Evolutionary conservation across 2,888 invertebrate species (phyloP).

Genomic region (Leptura quadrifasciata): DNA sequence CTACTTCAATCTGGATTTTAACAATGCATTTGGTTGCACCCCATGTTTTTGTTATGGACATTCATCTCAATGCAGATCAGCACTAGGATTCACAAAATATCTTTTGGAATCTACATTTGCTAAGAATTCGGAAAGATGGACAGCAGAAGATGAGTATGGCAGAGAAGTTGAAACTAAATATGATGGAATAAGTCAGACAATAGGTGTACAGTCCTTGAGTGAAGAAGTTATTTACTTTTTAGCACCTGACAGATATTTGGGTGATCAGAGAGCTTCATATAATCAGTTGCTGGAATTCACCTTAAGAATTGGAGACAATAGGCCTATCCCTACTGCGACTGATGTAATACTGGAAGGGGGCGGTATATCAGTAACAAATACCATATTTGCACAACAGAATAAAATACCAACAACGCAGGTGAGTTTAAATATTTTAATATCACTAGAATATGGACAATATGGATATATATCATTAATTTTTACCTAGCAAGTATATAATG

Average conservation of each 20-base stretch:
- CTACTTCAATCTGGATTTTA: conserved; percentile 89
- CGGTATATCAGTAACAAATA: conserved; percentile 87
- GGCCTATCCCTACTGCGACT: conserved; percentile 87
- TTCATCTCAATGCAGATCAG: conserved; percentile 92
- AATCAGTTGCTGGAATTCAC: conserved; percentile 94
- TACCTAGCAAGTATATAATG: background rate
- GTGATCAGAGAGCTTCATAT: conserved; percentile 95
- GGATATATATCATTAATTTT: background rate
- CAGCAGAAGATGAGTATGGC: conserved; percentile 79
- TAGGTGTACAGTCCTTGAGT: conserved; percentile 83
- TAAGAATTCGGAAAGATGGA: conserved; percentile 91
- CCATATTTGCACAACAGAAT: conserved; percentile 95
- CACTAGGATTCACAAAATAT: conserved; percentile 72
- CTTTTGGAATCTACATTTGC: conserved; percentile 89
- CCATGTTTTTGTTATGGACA: conserved; percentile 99
- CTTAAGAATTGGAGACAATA: conserved; percentile 88
- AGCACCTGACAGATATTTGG: conserved; percentile 89
- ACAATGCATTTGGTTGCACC: conserved; percentile 96
- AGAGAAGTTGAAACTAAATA: conserved; percentile 81
- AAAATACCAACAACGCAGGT: conserved; percentile 84
- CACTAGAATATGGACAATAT: background rate
- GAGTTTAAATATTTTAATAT: conserved; percentile 52
- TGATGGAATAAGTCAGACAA: conserved; percentile 87
- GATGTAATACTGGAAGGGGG: conserved; percentile 93
- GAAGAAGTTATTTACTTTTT: conserved; percentile 91